phyloP scores from a whole-genome alignment of 1,140 invertebrate genomes.

The Mamestra configurata region DNA sequence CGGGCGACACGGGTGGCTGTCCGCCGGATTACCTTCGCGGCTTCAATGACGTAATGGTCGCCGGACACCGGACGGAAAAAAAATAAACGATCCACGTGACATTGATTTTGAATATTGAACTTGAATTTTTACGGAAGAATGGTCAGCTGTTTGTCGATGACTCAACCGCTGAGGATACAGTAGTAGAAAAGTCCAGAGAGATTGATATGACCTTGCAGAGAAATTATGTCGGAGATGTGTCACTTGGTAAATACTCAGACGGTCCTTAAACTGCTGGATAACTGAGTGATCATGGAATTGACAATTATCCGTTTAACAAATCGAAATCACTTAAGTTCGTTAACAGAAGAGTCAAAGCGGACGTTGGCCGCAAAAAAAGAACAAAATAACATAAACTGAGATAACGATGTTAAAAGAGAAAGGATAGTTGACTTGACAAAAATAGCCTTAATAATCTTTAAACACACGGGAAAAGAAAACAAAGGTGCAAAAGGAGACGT shows the following conservation, averaged over 20 bases:
- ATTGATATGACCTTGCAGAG: constrained; percentile 30
- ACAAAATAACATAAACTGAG: background rate
- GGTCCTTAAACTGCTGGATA: constrained; percentile 33
- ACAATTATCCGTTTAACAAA: constrained; percentile 49
- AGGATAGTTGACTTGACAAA: constrained; percentile 12
- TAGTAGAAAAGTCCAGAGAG: constrained; percentile 12
- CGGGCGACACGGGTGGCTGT: constrained; percentile 62
- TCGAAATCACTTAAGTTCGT: constrained; percentile 51
- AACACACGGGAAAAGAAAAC: constrained; percentile 22
- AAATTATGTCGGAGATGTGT: constrained; percentile 25
- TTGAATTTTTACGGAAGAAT: constrained; percentile 67
- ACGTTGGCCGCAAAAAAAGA: constrained; percentile 29
- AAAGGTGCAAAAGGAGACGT: constrained; percentile 18
- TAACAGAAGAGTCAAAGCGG: constrained; percentile 42
- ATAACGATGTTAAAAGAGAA: constrained; percentile 7
- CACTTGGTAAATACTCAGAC: constrained; percentile 20
- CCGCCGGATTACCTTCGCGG: constrained; percentile 62
- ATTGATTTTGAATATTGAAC: constrained; percentile 73
- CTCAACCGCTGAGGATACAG: constrained; percentile 17
- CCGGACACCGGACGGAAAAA: constrained; percentile 54
- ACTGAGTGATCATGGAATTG: constrained; percentile 45
- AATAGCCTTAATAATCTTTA: constrained; percentile 17
- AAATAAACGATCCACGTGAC: constrained; percentile 62
- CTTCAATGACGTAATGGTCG: constrained; percentile 73
- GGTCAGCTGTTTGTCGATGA: constrained; percentile 53